Evolutionary conservation across 2,113 vertebrate species (phyloP).

Genomic region (Phoxinus phoxinus): DNA sequence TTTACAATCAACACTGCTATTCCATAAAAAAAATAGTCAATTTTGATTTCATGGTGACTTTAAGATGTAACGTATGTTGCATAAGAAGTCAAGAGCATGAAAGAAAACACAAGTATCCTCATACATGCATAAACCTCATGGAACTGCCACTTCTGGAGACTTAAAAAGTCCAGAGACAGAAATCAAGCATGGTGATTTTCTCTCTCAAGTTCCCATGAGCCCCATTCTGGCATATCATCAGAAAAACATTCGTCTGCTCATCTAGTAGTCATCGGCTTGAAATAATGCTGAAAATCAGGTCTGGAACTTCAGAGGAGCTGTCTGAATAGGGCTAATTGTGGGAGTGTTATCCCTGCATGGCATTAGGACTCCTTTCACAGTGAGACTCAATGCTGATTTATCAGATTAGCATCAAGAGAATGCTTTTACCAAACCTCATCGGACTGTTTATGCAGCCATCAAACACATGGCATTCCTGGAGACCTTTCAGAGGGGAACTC

Average conservation of each 20-base stretch:
- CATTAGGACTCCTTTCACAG: slow-evolving; percentile 7
- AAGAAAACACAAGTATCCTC: background rate
- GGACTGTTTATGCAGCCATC: slow-evolving; percentile 12
- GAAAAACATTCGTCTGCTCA: slow-evolving; percentile 33
- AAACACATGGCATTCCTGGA: slow-evolving; percentile 51
- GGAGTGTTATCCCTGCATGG: slow-evolving; percentile 40
- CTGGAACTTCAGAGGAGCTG: slow-evolving; percentile 46
- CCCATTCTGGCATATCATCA: slow-evolving; percentile 47
- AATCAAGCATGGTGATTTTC: slow-evolving; percentile 28
- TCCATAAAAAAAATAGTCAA: no score
- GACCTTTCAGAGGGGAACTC: slow-evolving; percentile 43
- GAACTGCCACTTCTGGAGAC: background rate
- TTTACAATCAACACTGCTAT: no score
- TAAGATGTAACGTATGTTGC: background rate
- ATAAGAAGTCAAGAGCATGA: background rate
- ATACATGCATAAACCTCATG: background rate
- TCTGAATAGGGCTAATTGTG: slow-evolving; percentile 51
- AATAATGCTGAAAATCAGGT: slow-evolving; percentile 40
- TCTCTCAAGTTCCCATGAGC: slow-evolving; percentile 3
- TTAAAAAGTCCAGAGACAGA: slow-evolving; percentile 17
- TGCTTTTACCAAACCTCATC: slow-evolving; percentile 46
- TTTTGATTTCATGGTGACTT: no score
- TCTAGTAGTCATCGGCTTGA: slow-evolving; percentile 48
- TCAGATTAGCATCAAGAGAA: slow-evolving; percentile 56
- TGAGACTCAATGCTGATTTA: slow-evolving; percentile 38